phyloP scores from a whole-genome alignment of 1,140 invertebrate species.

The Papilio glaucus region DNA sequence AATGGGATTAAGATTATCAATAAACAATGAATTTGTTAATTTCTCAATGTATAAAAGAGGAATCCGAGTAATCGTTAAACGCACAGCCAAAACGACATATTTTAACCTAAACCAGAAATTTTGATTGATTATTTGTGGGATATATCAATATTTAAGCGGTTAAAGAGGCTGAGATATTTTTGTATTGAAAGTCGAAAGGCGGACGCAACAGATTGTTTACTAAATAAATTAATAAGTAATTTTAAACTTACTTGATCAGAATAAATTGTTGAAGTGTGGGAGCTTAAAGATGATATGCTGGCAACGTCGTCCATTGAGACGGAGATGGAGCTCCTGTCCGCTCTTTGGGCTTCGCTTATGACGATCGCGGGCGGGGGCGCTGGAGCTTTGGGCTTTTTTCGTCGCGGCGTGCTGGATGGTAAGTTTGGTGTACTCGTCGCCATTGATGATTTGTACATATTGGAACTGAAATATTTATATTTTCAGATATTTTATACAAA shows the following conservation, averaged over 20 bases:
- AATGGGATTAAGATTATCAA: no score
- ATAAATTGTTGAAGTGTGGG: conserved; percentile 68
- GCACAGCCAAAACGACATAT: no score
- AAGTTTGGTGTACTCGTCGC: conserved; percentile 78
- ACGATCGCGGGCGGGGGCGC: conserved; percentile 55
- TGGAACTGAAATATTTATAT: conserved; percentile 45
- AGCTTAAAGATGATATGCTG: conserved; percentile 75
- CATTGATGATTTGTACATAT: conserved; percentile 67
- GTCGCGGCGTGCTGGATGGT: conserved; percentile 60
- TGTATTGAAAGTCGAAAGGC: no score
- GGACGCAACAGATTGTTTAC: no score
- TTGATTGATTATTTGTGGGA: no score
- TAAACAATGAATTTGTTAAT: no score
- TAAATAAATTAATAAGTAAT: conserved; percentile 11
- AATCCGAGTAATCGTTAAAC: no score
- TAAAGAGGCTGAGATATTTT: no score
- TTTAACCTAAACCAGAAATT: no score
- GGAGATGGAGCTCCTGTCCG: conserved; percentile 52
- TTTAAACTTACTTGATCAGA: conserved; percentile 63
- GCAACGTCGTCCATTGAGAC: conserved; percentile 76
- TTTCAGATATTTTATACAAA: background rate
- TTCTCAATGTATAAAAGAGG: no score
- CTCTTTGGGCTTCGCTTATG: conserved; percentile 42
- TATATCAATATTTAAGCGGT: no score
- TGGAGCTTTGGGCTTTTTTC: conserved; percentile 73